phyloP scores from a whole-genome alignment of 2,113 vertebrate genomes.

The Puffinus mauretanicus region DNA sequence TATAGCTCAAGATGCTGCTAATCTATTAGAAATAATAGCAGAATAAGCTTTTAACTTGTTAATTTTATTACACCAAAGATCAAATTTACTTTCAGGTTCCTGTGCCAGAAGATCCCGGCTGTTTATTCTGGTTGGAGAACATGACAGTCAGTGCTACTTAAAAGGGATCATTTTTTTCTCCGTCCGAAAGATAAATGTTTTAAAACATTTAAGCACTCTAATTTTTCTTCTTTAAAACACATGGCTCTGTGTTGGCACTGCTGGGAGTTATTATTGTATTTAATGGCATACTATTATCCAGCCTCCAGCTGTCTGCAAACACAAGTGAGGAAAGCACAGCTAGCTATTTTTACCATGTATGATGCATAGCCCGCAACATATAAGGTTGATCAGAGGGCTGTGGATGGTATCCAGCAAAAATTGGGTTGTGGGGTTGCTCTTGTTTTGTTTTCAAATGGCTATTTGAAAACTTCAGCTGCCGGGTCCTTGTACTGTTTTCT shows the following conservation, averaged over 20 bases:
- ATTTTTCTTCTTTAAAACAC: not conserved
- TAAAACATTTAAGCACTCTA: not conserved
- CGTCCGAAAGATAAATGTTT: constrained; percentile 16
- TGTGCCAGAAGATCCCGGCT: not conserved
- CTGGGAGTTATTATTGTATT: constrained; percentile 21
- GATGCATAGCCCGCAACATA: not conserved
- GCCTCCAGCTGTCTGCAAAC: not conserved
- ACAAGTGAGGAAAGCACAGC: not conserved
- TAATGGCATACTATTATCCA: not conserved
- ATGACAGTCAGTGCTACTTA: not conserved
- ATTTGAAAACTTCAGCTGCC: not conserved
- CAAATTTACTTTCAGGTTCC: not conserved
- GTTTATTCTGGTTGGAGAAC: constrained; percentile 9
- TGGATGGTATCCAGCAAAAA: not conserved
- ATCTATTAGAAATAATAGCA: not conserved
- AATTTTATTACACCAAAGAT: not conserved
- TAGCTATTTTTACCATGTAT: constrained; percentile 18
- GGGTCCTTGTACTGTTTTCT: not conserved
- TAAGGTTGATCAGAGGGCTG: not conserved
- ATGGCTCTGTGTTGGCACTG: not conserved
- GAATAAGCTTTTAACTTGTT: constrained; percentile 10
- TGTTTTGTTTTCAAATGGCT: not conserved
- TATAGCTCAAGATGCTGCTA: not conserved
- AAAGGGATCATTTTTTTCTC: not conserved
- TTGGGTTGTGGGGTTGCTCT: not conserved